Evolutionary conservation across 1,140 invertebrate genomes (phyloP), one percentile per base, ranked within the genome.

Genomic region (Brachionus rubens): DNA sequence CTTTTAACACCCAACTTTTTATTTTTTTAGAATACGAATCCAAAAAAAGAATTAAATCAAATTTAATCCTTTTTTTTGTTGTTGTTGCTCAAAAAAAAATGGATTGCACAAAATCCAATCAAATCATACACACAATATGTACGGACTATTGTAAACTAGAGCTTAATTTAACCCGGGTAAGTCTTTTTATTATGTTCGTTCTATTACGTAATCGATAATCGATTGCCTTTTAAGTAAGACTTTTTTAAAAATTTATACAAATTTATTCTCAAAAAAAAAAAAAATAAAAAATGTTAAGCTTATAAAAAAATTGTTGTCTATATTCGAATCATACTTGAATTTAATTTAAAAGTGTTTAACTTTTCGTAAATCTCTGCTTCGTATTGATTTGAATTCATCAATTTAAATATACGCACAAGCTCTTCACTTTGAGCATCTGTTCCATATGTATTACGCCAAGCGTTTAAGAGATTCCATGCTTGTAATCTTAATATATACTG

Each of bases 391-490:
- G 68, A 72, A 46, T 28, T 72, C 68, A 72, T 72, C 1, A 72
- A 14, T 41, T 72, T 72, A 24, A 72, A 72, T 30, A 72, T 54
- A 3, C 68, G 19, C 5, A 72, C 68, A 4, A 72, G 46, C 14
- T 72, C 68, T 36, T 54, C 50, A 41, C 43, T 50, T 26, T 72
- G 68, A n/a, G 68, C 68, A 72, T 72, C 68, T 19, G 68, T 54
- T 6, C 68, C 68, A 19, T 40, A 72, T 10, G 46, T 48, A 14
- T 14, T 72, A 1, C 46, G 43, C 68, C 68, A 72, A 16, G 46
- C 68, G 16, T 72, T 72, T 10, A 72, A 36, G 24, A 72, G 41
- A 41, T 72, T 72, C 68, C 68, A 72, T 30, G 68, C 50, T 30
- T 72, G 68, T 33, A 72, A 33, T 0, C 68, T n/a, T 28, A 72